Conservation (phyloP, 2,888 invertebrate genomes). For the Frankliniella fusca region DNA sequence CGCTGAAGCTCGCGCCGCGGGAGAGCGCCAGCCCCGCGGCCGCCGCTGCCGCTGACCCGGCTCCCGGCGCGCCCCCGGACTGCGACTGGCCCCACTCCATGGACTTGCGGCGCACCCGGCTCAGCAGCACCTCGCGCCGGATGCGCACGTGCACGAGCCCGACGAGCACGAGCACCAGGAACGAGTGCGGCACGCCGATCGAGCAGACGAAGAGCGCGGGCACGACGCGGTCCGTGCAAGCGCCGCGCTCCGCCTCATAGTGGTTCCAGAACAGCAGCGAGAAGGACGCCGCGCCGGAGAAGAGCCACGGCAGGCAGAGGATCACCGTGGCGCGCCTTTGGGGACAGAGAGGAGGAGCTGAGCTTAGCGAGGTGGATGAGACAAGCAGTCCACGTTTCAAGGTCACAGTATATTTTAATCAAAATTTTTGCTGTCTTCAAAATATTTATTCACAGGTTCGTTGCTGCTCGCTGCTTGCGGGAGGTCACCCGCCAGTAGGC, state of each 20-base stretch:
- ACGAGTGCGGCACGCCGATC: slow-evolving; percentile 29
- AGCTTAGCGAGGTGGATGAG: too few species aligned
- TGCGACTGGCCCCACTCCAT: neutral
- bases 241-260: slow-evolving; percentile 29
- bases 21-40: neutral
- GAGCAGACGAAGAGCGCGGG: slow-evolving; percentile 28
- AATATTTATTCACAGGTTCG: too few species aligned
- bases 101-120: slow-evolving; percentile 15
- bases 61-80: neutral
- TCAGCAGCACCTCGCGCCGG: slow-evolving; percentile 30
- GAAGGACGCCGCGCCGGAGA: slow-evolving; percentile 23
- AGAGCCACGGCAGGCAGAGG: slow-evolving; percentile 32
- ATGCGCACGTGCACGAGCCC: slow-evolving; percentile 30
- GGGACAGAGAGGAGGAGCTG: too few species aligned
- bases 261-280: slow-evolving; percentile 34
- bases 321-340: slow-evolving; percentile 31
- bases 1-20: neutral
- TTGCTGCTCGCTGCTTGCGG: too few species aligned
- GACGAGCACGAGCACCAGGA: slow-evolving; percentile 30
- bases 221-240: slow-evolving; percentile 31
- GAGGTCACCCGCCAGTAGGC: too few species aligned
- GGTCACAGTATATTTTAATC: too few species aligned
- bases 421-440: too few species aligned
- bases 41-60: neutral
- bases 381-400: too few species aligned